Evolutionary conservation across 2,797 vertebrate species (phyloP).

Genomic region (Chromobotia macracanthus): DNA sequence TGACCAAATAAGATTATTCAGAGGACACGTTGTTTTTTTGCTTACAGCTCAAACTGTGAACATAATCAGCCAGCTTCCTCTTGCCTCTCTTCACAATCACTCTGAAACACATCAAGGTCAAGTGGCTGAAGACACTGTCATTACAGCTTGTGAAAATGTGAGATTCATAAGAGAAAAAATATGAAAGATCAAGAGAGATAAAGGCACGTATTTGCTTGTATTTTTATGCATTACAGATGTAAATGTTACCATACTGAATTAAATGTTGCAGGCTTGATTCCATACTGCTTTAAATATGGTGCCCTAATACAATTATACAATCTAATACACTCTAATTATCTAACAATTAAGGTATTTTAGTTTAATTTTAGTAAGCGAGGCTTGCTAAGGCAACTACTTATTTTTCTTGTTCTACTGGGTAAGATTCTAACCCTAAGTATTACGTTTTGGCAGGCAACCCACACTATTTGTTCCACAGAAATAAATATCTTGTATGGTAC

Average conservation of each 20-base stretch:
- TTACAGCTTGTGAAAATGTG: constrained; percentile 24
- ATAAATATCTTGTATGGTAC: background rate
- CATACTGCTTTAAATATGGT: background rate
- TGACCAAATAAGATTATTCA: constrained; percentile 48
- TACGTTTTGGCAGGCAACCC: background rate
- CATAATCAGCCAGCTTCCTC: constrained; percentile 42
- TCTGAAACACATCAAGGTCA: constrained; percentile 56
- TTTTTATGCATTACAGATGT: constrained; percentile 19
- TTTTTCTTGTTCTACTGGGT: background rate
- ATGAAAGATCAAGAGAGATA: constrained; percentile 29
- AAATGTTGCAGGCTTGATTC: too few relatives aligned
- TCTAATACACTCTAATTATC: too few relatives aligned
- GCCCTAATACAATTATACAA: background rate
- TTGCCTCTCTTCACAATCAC: constrained; percentile 43
- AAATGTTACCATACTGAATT: background rate
- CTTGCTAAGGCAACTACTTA: background rate
- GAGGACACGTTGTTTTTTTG: constrained; percentile 39
- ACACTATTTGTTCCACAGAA: background rate
- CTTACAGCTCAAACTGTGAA: constrained; percentile 52
- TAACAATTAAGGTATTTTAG: background rate
- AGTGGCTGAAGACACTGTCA: constrained; percentile 50
- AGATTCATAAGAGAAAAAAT: constrained; percentile 42
- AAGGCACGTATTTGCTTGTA: background rate
- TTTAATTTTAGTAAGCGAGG: background rate
- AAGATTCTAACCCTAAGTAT: background rate